Conservation (phyloP, 2,113 vertebrate species). For the Phyllostomus discolor region DNA sequence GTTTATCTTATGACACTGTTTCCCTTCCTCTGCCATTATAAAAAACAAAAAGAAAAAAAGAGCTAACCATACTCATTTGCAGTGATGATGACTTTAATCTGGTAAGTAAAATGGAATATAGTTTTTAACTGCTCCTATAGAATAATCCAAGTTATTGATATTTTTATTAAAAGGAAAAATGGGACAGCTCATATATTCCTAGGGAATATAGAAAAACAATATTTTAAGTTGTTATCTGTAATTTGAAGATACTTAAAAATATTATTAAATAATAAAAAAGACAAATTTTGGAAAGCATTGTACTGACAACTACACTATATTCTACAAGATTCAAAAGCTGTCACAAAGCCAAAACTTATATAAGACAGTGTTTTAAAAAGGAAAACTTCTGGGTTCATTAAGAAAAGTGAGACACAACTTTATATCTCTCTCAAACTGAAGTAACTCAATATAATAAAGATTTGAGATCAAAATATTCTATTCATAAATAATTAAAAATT, state of each 20-base stretch:
- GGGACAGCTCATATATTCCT: neutral
- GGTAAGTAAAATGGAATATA: neutral
- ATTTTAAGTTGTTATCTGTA: neutral
- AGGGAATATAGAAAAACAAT: neutral
- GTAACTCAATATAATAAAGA: neutral
- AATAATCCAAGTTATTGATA: constrained; percentile 14
- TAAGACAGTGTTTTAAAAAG: neutral
- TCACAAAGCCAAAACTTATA: neutral
- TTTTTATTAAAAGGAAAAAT: constrained; percentile 22
- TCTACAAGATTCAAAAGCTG: neutral
- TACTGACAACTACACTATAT: neutral
- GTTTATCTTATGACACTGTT: neutral
- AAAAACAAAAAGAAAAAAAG: neutral
- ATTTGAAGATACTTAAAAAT: neutral
- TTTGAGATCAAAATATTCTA: constrained; percentile 12
- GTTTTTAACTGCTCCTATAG: constrained; percentile 4
- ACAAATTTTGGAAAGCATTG: neutral
- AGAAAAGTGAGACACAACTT: neutral
- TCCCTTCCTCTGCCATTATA: neutral
- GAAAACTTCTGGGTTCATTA: neutral
- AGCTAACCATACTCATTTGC: neutral
- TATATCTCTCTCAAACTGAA: constrained; percentile 10
- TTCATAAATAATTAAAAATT: constrained; percentile 7
- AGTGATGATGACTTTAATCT: neutral
- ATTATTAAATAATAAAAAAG: neutral